Conservation (phyloP, 2,113 vertebrate species). For the human region GRCh38 chrX:38247001-38247500, state of each 20-base stretch:
- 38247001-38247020: not conserved
- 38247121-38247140: not conserved
- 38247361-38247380: not conserved
- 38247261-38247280: not conserved
- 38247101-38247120: not conserved
- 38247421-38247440: not conserved
- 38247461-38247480: conserved; percentile 22
- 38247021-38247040: not conserved
- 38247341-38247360: not conserved
- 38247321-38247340: not conserved
- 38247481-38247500: not conserved
- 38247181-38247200: not conserved
- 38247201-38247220: not conserved
- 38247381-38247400: not conserved
- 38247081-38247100: not conserved
- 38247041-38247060: not conserved
- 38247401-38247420: not conserved
- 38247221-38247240: not conserved
- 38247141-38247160: not conserved
- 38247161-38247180: not conserved
- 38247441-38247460: not conserved
- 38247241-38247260: not conserved
- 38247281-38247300: not conserved
- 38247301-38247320: not conserved
- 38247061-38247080: no score